Base-by-base conservation (phyloP, 2,113 vertebrate species). In the Egretta garzetta region DNA sequence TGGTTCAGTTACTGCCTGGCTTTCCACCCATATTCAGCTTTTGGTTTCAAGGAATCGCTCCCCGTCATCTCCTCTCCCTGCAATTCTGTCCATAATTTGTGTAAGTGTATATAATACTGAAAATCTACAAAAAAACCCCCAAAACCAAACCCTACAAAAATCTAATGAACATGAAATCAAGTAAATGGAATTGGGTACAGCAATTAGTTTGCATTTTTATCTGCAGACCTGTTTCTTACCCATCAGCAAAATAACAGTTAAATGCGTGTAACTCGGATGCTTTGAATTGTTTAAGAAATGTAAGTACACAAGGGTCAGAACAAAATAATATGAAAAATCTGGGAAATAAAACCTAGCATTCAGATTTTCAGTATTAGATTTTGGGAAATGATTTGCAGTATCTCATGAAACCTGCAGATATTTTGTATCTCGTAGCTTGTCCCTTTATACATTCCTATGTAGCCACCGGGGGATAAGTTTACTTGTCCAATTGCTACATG, bases 141-240 rank as follows among this genome's bases (percentile, higher is more conserved):
- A 72, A 72, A 0, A 2, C 9, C 39, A 73, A 72, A 0, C 3
- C 10, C 39, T 12, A 73, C 72, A 81, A 96, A 96, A 90, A 94
- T 90, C 93, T 93, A 96, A 94, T 92, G 96, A 95, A 96, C 71
- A 80, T 92, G 82, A 93, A 97, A 97, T 92, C 88, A 96, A 96
- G 81, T 88, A 95, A 97, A 94, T 85, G 86, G 83, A 96, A 96
- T 84, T 77, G 43, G 95, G 59, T 92, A 86, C 41, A 90, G 95
- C 94, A 97, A 97, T 97, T 95, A 96, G 93, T 97, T 97, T 94
- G 85, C 92, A 82, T 95, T 97, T 97, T 97, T 95, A 97, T 92
- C 85, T 91, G 88, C 85, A 96, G 88, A 62, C 75, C 81, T 92
- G 75, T 93, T 96, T 96, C 89, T 96, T 96, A 96, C 72, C 90